phyloP scores from a whole-genome alignment of 2,797 vertebrate genomes.

The Bucorvus abyssinicus region DNA sequence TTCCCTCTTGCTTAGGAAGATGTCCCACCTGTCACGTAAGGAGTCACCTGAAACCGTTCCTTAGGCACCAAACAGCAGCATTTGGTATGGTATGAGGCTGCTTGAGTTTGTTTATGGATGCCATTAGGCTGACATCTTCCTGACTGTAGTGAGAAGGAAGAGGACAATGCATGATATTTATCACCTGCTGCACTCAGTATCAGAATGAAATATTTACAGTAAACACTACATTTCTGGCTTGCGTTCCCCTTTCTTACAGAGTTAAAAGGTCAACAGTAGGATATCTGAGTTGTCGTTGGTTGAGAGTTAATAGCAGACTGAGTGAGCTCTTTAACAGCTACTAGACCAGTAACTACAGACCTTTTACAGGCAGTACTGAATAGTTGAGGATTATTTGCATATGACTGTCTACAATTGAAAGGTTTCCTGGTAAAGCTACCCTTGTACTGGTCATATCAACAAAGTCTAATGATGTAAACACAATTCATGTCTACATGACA shows the following conservation, averaged over 20 bases:
- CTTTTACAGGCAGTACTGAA: neutral
- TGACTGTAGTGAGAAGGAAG: neutral
- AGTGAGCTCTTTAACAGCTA: neutral
- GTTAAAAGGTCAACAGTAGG: neutral
- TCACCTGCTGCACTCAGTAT: neutral
- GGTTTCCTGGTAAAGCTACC: neutral
- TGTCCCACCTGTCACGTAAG: neutral
- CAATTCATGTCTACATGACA: neutral
- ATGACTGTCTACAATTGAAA: neutral
- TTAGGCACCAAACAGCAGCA: neutral
- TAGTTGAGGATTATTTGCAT: constrained; percentile 10
- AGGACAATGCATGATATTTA: neutral
- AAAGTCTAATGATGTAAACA: neutral
- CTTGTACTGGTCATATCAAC: neutral
- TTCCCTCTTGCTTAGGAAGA: neutral
- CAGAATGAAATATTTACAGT: neutral
- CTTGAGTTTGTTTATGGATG: neutral
- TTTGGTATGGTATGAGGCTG: neutral
- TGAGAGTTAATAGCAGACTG: neutral
- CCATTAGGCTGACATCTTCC: neutral
- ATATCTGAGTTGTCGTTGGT: neutral
- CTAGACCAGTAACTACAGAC: neutral
- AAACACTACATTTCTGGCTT: neutral
- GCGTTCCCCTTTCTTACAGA: neutral
- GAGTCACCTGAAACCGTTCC: neutral